phyloP scores from a whole-genome alignment of 2,113 vertebrate species.

The Archocentrus centrarchus region DNA sequence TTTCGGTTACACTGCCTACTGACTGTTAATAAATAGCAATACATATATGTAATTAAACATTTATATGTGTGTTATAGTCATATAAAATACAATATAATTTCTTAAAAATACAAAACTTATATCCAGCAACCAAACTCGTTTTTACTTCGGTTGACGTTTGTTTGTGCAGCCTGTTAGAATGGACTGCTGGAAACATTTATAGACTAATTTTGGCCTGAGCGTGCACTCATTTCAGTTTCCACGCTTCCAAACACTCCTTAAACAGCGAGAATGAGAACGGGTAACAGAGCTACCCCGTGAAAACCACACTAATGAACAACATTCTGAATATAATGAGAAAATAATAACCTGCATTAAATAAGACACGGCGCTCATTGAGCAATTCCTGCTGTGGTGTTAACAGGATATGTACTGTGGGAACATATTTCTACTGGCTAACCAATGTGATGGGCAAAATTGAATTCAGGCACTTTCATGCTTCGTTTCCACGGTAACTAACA shows the following conservation, averaged over 20 bases:
- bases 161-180: background rate
- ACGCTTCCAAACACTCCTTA: constrained; percentile 2
- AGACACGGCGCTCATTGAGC: background rate
- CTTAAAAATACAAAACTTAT: background rate
- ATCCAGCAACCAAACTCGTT: background rate
- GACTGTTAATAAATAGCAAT: no score
- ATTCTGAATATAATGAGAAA: constrained; percentile 11
- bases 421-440: background rate
- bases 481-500: constrained; percentile 44
- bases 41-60: no score
- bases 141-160: background rate
- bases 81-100: background rate
- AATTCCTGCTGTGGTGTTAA: background rate
- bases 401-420: background rate
- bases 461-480: constrained; percentile 17
- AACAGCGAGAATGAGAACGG: background rate
- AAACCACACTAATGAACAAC: background rate
- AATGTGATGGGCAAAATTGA: constrained; percentile 6
- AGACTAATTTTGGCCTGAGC: background rate
- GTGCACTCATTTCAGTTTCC: background rate
- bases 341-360: background rate
- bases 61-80: background rate
- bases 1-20: no score
- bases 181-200: background rate
- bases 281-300: background rate